Evolutionary conservation across 1,140 invertebrate species (phyloP).

Genomic region (Trinorchestia longiramus): DNA sequence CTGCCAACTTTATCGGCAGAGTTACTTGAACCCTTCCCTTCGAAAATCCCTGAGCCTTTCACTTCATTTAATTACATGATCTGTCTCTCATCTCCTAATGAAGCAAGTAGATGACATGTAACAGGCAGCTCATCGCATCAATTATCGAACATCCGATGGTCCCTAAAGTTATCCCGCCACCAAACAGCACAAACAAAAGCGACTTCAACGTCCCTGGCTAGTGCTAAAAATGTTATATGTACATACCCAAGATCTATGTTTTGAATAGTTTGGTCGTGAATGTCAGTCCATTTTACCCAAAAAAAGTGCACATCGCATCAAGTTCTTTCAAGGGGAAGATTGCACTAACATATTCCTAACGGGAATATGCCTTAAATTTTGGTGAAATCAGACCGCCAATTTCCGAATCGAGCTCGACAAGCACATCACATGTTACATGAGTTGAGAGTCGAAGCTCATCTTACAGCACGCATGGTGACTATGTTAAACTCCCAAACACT

Average conservation of each 20-base stretch:
- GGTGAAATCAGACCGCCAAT: too few relatives aligned
- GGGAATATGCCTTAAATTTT: too few relatives aligned
- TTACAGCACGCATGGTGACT: too few relatives aligned
- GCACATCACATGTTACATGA: too few relatives aligned
- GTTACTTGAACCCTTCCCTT: neutral
- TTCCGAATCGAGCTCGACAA: too few relatives aligned
- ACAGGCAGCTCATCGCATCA: neutral
- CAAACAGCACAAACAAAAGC: neutral
- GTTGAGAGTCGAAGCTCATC: too few relatives aligned
- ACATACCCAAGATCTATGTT: neutral
- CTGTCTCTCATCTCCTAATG: neutral
- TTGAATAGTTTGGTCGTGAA: neutral
- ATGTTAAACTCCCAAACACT: too few relatives aligned
- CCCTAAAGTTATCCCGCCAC: neutral
- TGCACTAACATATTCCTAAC: too few relatives aligned
- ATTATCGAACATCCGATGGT: neutral
- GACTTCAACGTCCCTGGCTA: neutral
- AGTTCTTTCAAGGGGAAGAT: too few relatives aligned
- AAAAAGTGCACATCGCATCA: neutral
- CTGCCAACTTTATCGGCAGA: neutral
- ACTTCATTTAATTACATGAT: neutral
- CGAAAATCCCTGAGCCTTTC: neutral
- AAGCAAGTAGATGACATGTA: neutral
- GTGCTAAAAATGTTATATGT: neutral
- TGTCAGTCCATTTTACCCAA: neutral